Evolutionary conservation across 2,797 vertebrate species (phyloP), one percentile per base, ranked within the genome.

Genomic region (Catharus ustulatus): DNA sequence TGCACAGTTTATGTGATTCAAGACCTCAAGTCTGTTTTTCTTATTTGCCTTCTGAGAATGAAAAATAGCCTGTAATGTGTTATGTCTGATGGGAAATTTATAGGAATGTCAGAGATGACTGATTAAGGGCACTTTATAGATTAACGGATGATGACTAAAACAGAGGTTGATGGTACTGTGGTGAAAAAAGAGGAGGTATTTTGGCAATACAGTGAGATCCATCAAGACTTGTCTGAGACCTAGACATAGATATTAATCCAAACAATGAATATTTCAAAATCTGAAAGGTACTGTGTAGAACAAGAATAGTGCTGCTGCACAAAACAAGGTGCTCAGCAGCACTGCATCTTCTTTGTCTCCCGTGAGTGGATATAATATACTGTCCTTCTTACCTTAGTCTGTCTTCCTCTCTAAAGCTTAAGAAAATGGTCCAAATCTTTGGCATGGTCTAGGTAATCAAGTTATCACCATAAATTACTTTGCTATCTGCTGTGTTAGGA

Each of bases 191-290:
- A 92, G 75, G 52, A 87, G 72, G 19, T 57, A 54, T 75, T 83
- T 83, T 92, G 79, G 66, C 66, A 84, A 67, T 66, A 54, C 79
- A 88, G 58, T 6, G 13, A 86, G 46, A 40, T 40, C 34, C 29
- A n/a, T 81, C 54, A 78, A 52, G 32, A 20, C 76, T 75, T 95
- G 42, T 93, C 55, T 87, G 76, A 86, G 29, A 49, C 34, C 12
- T 62, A 61, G 62, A 68, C 55, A 63, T 30, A 81, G 85, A 67
- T 75, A 55, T 67, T 91, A 92, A 84, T 91, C 43, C 81, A 79
- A 93, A 67, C 48, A 75, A 72, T 88, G 43, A 94, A 84, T 89
- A 86, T 93, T 93, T 97, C 69, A 95, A 91, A 81, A 54, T 86
- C 32, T 80, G 67, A 79, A 84, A 90, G 40, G 29, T 76, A 55